Evolutionary conservation across 2,113 vertebrate genomes (phyloP).

Genomic region (Tupaia chinensis): DNA sequence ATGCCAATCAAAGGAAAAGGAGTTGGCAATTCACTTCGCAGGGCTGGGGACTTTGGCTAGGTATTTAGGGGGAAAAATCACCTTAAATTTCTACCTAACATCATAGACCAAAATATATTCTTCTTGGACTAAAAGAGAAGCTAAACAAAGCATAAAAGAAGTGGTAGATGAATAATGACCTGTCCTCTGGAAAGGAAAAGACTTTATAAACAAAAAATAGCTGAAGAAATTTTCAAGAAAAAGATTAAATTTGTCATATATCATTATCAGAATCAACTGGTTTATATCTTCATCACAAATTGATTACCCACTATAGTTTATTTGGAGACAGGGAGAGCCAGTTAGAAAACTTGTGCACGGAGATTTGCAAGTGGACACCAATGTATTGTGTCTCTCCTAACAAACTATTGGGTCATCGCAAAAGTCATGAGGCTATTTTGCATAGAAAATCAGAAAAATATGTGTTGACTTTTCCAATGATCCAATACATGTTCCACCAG

Average conservation of each 20-base stretch:
- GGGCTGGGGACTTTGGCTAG: too few species aligned
- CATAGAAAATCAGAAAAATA: too few species aligned
- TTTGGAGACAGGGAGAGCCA: not conserved
- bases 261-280: not conserved
- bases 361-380: not conserved
- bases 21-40: not conserved
- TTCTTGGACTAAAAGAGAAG: not conserved
- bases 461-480: too few species aligned
- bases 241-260: not conserved
- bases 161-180: not conserved
- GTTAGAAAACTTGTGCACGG: too few species aligned
- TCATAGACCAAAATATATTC: not conserved
- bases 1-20: not conserved
- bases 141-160: not conserved
- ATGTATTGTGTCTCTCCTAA: not conserved
- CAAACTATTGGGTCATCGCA: too few species aligned
- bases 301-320: not conserved
- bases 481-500: too few species aligned
- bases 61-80: not conserved
- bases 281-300: too few species aligned
- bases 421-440: too few species aligned
- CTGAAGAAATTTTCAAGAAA: not conserved
- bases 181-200: not conserved
- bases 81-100: not conserved
- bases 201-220: not conserved